These are phyloP conservation scores for Benitochromis conjunctus DNA, from an alignment of 2,113 vertebrate genomes.

Conservation along the genomic window DNA sequence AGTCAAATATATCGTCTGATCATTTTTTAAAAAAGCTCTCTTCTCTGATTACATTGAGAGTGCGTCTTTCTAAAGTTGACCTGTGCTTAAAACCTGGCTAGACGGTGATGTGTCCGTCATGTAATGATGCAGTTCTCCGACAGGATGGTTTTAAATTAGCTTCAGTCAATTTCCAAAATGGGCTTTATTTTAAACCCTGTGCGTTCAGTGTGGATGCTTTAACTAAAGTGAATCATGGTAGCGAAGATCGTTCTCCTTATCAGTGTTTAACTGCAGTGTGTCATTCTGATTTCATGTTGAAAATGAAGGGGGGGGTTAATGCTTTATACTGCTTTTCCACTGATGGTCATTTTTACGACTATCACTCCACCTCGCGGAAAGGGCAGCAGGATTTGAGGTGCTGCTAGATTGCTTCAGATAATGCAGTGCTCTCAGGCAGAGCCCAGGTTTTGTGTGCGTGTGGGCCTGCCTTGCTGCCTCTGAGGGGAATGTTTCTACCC, in stretches of 20 bases:
- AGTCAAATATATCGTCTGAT: background rate
- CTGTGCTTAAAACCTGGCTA: background rate
- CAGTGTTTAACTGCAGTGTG: constrained; percentile 14
- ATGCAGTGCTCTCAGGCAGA: constrained; percentile 33
- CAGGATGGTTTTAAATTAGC: background rate
- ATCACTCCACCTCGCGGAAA: constrained; percentile 21
- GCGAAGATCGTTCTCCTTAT: constrained; percentile 27
- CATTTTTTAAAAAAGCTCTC: too few relatives aligned
- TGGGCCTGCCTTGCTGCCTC: background rate
- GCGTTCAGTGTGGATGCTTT: background rate
- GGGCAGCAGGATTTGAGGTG: constrained; percentile 5
- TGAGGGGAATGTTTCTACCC: background rate
- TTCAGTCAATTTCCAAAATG: background rate
- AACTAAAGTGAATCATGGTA: constrained; percentile 1
- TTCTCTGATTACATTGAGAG: background rate
- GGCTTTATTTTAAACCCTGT: background rate
- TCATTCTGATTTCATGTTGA: background rate
- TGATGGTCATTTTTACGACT: constrained; percentile 37
- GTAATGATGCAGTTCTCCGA: background rate
- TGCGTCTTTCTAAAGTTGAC: background rate
- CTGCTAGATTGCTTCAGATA: constrained; percentile 53
- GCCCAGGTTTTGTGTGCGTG: constrained; percentile 7
- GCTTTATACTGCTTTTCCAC: constrained; percentile 7
- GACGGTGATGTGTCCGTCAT: background rate
- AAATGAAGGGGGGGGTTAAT: constrained; percentile 11